These are phyloP conservation scores for Bombus haemorrhoidalis DNA, from an alignment of 1,140 invertebrate species.

Conservation along the genomic window DNA sequence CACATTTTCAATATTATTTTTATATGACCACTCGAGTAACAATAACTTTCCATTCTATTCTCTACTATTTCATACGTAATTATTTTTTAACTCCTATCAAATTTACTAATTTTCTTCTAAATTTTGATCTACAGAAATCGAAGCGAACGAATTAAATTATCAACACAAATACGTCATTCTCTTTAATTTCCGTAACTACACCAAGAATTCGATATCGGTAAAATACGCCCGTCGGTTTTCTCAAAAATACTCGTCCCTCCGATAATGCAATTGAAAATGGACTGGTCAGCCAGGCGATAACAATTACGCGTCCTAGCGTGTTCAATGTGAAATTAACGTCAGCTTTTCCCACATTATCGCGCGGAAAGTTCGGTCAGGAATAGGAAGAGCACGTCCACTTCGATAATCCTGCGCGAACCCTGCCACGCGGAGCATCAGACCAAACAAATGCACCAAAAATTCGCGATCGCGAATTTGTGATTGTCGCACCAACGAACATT, in stretches of 20 bases:
- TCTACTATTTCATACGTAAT: not conserved
- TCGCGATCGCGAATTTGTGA: constrained; percentile 53
- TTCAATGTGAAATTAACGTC: constrained; percentile 57
- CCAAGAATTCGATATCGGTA: not conserved
- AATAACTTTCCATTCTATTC: not conserved
- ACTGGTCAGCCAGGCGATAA: constrained; percentile 26
- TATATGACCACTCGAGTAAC: not conserved
- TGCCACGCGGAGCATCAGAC: constrained; percentile 54
- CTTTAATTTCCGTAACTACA: not conserved
- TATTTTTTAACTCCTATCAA: not conserved
- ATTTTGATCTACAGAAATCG: not conserved
- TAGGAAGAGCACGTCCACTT: constrained; percentile 50
- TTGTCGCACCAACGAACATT: constrained; percentile 61
- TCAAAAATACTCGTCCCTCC: not conserved
- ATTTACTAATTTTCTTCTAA: not conserved
- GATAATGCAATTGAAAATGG: constrained; percentile 42
- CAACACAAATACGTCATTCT: not conserved
- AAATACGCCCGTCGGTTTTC: not conserved
- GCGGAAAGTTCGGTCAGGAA: constrained; percentile 46
- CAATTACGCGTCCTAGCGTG: constrained; percentile 31
- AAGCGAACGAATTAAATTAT: no score
- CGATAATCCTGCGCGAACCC: constrained; percentile 76
- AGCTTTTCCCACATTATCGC: constrained; percentile 78
- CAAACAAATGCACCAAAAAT: constrained; percentile 45
- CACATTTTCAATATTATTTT: not conserved